Evolutionary conservation across 2,797 vertebrate genomes (phyloP).

Genomic region (Hemitrygon akajei): DNA sequence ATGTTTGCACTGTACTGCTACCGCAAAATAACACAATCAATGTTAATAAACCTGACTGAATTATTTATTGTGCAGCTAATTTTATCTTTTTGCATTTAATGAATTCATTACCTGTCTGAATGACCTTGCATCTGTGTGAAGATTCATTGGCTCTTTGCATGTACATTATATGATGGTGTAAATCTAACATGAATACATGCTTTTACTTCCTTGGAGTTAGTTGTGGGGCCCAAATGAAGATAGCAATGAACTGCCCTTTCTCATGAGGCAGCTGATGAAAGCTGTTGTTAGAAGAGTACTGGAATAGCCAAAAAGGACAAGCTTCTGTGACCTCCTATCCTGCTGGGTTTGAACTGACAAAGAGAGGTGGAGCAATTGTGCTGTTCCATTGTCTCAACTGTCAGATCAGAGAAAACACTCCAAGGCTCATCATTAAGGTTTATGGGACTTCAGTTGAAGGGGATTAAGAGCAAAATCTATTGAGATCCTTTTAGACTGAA

Average conservation of each 20-base stretch:
- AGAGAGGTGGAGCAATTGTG: conserved; percentile 61
- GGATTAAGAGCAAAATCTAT: conserved; percentile 66
- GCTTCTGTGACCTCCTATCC: conserved; percentile 51
- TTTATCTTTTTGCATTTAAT: not conserved
- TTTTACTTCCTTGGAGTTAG: not conserved
- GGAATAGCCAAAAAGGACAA: conserved; percentile 42
- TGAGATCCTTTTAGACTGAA: conserved; percentile 61
- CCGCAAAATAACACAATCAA: no score
- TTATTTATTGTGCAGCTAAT: not conserved
- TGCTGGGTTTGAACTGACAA: conserved; percentile 58
- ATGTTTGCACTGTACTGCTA: no score
- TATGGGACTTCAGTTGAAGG: conserved; percentile 64
- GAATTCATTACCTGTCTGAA: not conserved
- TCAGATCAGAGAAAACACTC: conserved; percentile 60
- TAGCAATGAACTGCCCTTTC: conserved; percentile 18
- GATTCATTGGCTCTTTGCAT: not conserved
- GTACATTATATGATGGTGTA: not conserved
- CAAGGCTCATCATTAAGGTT: conserved; percentile 61
- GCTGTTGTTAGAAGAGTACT: not conserved
- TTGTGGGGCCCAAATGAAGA: conserved; percentile 1
- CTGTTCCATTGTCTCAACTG: conserved; percentile 58
- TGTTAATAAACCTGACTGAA: not conserved
- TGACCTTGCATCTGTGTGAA: no score
- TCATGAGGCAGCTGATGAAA: conserved; percentile 16
- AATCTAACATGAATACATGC: not conserved